Evolutionary conservation across 2,113 vertebrate genomes (phyloP).

Genomic region (Manacus vitellinus): DNA sequence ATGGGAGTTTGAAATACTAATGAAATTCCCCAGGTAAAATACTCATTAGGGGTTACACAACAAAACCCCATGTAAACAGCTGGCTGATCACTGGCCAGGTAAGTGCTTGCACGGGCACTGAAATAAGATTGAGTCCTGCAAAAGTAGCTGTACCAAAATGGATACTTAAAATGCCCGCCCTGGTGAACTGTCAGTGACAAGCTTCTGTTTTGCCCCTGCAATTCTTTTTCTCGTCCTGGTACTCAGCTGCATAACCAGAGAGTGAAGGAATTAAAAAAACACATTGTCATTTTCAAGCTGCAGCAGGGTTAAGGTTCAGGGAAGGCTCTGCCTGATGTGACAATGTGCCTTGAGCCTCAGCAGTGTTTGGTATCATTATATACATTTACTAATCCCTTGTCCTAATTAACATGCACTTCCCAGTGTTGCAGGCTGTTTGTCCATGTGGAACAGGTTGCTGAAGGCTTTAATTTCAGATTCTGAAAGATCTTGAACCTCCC

Average conservation of each 20-base stretch:
- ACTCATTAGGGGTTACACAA: not conserved
- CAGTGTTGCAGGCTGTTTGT: not conserved
- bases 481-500: not conserved
- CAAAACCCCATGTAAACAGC: fast-evolving
- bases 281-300: not conserved
- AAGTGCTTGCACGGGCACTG: not conserved
- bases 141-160: not conserved
- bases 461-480: not conserved
- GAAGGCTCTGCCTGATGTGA: not conserved
- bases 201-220: not conserved
- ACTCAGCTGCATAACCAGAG: not conserved
- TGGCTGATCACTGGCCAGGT: not conserved
- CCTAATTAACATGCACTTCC: not conserved
- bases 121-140: not conserved
- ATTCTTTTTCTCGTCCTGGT: not conserved
- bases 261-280: not conserved
- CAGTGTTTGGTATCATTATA: not conserved
- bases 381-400: not conserved
- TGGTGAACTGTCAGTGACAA: not conserved
- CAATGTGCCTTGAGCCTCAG: not conserved
- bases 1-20: not conserved
- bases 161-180: not conserved
- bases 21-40: not conserved
- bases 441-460: not conserved
- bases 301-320: not conserved